Percentiles rank a stretch among this genome's conserved stretches.
Conservation (phyloP, 2,797 vertebrate genomes). For the Helostoma temminkii region DNA sequence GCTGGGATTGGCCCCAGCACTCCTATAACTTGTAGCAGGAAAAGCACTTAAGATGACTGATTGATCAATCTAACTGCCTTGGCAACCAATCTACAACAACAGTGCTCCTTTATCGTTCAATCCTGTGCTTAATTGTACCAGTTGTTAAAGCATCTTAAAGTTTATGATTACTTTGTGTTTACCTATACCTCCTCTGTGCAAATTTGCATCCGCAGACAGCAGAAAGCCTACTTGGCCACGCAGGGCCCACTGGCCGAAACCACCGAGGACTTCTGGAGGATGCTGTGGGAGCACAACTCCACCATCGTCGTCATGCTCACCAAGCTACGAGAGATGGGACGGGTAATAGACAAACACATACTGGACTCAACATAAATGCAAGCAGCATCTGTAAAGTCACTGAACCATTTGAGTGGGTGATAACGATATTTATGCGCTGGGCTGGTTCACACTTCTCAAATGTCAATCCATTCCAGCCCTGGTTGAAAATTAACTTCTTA, state of each 20-base stretch:
- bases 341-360: conserved; percentile 80
- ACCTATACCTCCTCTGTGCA: conserved; percentile 16
- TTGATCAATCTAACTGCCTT: conserved; percentile 32
- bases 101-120: conserved; percentile 28
- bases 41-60: too few relatives aligned
- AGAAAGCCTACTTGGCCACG: conserved; percentile 95
- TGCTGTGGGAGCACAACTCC: conserved; percentile 98
- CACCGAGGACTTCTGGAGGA: conserved; percentile 97
- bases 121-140: conserved; percentile 12
- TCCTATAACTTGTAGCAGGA: too few relatives aligned
- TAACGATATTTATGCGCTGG: conserved; percentile 10
- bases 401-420: conserved; percentile 22
- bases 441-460: conserved; percentile 42
- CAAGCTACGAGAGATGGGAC: conserved; percentile 95
- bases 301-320: conserved; percentile 98
- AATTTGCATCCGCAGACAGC: conserved; percentile 84
- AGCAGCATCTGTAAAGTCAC: background rate
- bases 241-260: conserved; percentile 95
- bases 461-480: conserved; percentile 54
- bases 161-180: conserved; percentile 20
- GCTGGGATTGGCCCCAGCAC: too few relatives aligned
- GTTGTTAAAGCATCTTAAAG: conserved; percentile 26
- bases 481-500: conserved; percentile 43
- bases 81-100: conserved; percentile 8
- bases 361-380: background rate